Percentiles rank a stretch among this genome's conserved stretches.
phyloP scores from a whole-genome alignment of 2,113 vertebrate species.

The Antechinus flavipes region DNA sequence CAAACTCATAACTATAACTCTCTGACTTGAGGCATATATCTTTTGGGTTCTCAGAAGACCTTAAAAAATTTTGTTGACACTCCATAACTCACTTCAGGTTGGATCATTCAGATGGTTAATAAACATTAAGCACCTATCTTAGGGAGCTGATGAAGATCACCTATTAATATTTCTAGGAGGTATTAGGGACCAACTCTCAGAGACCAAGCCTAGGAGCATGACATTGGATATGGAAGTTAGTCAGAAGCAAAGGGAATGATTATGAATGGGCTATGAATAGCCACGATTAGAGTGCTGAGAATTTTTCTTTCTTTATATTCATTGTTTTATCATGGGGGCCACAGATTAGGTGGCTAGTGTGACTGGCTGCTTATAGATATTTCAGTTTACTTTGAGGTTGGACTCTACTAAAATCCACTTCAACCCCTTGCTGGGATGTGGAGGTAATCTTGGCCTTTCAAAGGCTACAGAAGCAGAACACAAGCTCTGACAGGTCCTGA shows the following conservation, averaged over 20 bases:
- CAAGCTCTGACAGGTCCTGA: background rate
- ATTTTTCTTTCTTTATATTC: background rate
- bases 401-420: background rate
- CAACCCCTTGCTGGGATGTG: background rate
- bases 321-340: background rate
- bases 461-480: background rate
- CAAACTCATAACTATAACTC: background rate
- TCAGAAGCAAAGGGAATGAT: background rate
- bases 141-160: background rate
- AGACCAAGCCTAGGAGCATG: background rate
- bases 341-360: background rate
- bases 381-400: background rate
- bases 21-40: background rate
- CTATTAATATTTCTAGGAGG: background rate
- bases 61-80: background rate
- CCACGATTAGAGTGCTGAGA: background rate
- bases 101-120: background rate
- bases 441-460: background rate
- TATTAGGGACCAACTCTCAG: background rate
- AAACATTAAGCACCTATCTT: background rate
- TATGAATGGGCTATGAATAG: background rate
- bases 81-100: background rate
- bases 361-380: background rate
- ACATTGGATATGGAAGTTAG: background rate
- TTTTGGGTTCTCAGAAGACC: background rate